phyloP scores from a whole-genome alignment of 2,113 vertebrate species.

The Maccullochella peelii region DNA sequence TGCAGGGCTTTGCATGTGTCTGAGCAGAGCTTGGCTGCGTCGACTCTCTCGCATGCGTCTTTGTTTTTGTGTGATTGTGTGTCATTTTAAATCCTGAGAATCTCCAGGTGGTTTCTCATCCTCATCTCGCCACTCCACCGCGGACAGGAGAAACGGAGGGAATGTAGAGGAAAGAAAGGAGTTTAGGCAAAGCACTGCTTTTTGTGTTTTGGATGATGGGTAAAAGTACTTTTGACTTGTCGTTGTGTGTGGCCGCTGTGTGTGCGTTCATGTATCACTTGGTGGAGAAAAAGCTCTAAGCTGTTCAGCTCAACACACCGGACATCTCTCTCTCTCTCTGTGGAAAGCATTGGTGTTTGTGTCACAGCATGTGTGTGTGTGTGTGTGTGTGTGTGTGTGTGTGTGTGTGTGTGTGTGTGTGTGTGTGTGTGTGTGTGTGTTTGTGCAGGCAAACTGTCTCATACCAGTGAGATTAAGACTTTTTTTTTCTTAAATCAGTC shows the following conservation, averaged over 20 bases:
- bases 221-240: slow-evolving; percentile 40
- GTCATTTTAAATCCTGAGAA: slow-evolving; percentile 43
- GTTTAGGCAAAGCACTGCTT: slow-evolving; percentile 22
- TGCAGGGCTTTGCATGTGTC: slow-evolving; percentile 3
- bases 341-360: slow-evolving; percentile 36
- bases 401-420: slow-evolving; percentile 3
- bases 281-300: slow-evolving; percentile 39
- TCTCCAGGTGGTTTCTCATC: slow-evolving; percentile 42
- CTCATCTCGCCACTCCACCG: slow-evolving; percentile 6
- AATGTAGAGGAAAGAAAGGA: slow-evolving; percentile 27
- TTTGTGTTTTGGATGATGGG: slow-evolving; percentile 32
- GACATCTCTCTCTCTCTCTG: slow-evolving; percentile 21
- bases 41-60: neutral
- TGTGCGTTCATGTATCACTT: slow-evolving; percentile 14
- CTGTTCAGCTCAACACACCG: slow-evolving; percentile 42
- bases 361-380: neutral
- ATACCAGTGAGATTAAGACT: slow-evolving; percentile 54
- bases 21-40: slow-evolving; percentile 4
- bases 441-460: slow-evolving; percentile 42
- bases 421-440: slow-evolving; percentile 16
- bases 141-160: neutral
- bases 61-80: slow-evolving; percentile 27
- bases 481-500: slow-evolving; percentile 45
- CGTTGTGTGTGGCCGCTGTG: neutral
- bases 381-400: neutral